Base-by-base conservation (phyloP, 2,888 invertebrate species). In the Oscheius sp. region DNA sequence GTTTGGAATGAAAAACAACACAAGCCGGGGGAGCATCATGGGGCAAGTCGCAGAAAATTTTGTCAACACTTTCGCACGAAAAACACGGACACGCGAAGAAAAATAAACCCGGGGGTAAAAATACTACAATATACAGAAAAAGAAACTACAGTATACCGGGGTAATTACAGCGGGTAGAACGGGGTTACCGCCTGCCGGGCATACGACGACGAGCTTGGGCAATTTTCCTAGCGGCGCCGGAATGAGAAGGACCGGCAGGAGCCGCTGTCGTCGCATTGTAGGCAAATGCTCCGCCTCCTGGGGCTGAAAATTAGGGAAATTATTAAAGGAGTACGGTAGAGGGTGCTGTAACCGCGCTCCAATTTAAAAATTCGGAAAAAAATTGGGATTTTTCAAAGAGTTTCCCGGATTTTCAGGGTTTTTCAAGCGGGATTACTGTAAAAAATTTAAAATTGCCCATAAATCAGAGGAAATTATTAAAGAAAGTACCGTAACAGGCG, bases 141-240 rank as follows among this genome's bases (percentile, higher is more conserved):
- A 58, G 5, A 49, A 16, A 18, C 18, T 49, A 18, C 18, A 18
- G 16, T 49, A n/a, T 49, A 49, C 16, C 49, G n/a, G 49, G 49
- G 49, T 7, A 18, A 49, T 49, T 49, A 13, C 6, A 49, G 49
- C 13, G 5, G 35, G 35, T 9, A 35, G 35, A 9, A 9, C 35
- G 9, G 35, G 35, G 35, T 13, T 58, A 63, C 43, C 43, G 41
- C 13, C 63, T 43, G 12, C 63, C 63, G 18, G 63, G 45, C 13
- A 45, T 43, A 2, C 63, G 63, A 2, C 63, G 63, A 12, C 63
- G 45, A 45, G 63, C 63, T 27, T 49, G 35, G 41, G 66, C 66
- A 5, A 66, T 49, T 18, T 66, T 52, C 18, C 66, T 25, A n/a
- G 49, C 66, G 16, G 29, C 66, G 21, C 27, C 52, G 27, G 41